Evolutionary conservation across 2,797 vertebrate species (phyloP).

Genomic region (Siniperca obscura): DNA sequence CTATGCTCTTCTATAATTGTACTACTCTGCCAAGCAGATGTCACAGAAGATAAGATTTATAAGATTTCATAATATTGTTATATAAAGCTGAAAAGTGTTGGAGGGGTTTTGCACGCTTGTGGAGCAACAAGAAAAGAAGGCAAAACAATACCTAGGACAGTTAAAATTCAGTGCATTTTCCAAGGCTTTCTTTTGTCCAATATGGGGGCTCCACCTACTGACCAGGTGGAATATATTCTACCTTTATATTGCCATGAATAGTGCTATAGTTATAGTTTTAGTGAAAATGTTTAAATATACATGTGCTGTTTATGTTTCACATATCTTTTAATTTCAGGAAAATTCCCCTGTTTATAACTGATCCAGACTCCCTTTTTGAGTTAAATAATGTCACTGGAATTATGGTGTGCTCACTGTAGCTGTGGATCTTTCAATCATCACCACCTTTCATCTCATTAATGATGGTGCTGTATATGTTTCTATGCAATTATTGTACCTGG

Average conservation of each 20-base stretch:
- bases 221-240: constrained; percentile 21
- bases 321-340: background rate
- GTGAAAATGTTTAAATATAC: background rate
- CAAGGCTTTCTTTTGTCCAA: background rate
- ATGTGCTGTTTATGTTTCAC: constrained; percentile 1
- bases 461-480: background rate
- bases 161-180: constrained; percentile 1
- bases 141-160: background rate
- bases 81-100: background rate
- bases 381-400: background rate
- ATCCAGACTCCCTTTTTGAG: background rate
- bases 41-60: constrained; percentile 7
- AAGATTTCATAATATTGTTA: background rate
- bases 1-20: background rate
- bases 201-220: constrained; percentile 26
- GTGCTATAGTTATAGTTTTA: background rate
- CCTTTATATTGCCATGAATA: background rate
- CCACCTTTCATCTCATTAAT: constrained; percentile 6
- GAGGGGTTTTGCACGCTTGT: background rate
- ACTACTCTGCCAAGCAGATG: background rate
- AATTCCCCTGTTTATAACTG: background rate
- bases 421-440: background rate
- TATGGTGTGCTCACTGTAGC: background rate
- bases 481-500: background rate
- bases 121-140: background rate